Base-by-base conservation (phyloP, 2,797 vertebrate genomes). In the Etheostoma nigrum region DNA sequence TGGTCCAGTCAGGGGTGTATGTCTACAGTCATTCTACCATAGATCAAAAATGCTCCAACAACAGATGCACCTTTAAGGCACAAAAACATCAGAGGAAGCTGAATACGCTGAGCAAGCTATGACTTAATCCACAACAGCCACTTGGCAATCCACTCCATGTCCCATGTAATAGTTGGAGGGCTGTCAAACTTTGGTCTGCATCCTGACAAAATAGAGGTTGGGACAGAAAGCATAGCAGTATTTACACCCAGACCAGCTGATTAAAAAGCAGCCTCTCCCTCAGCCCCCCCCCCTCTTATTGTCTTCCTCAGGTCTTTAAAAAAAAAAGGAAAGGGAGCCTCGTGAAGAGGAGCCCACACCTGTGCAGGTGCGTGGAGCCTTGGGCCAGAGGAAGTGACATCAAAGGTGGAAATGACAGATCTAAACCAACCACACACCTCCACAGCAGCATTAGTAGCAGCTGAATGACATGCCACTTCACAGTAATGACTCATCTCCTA, bases 311-410 rank as follows among this genome's bases (percentile, higher is more conserved):
- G 76, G 60, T 78, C 82, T 82, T 84, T 65, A 65, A 75, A 68
- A 64, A n/a, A n/a, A 82, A 80, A 82, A 81, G 58, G 25, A 36
- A 60, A 5, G 23, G 19, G 18, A 14, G 55, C 48, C 80, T 89
- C 68, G 65, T 58, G 58, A 75, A 74, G 83, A 67, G 51, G 73
- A 79, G 74, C 67, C 74, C 71, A 86, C 94, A 95, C 90, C 94
- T 95, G 93, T 81, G 67, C 94, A 95, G 94, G 94, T 95, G 94
- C 84, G 85, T 21, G 70, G 42, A 67, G 88, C 91, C 87, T 79
- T 72, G 48, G 89, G 92, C 88, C 74, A 79, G 73, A 93, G 94
- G 93, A 94, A 94, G 92, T 92, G 88, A 90, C 91, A 94, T 94
- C 80, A 95, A 94, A 95, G 70, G 63, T 54, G 40, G 59, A 84